These are phyloP conservation scores for Spicauda simplicius DNA, from an alignment of 2,888 invertebrate genomes.

Conservation along the genomic window DNA sequence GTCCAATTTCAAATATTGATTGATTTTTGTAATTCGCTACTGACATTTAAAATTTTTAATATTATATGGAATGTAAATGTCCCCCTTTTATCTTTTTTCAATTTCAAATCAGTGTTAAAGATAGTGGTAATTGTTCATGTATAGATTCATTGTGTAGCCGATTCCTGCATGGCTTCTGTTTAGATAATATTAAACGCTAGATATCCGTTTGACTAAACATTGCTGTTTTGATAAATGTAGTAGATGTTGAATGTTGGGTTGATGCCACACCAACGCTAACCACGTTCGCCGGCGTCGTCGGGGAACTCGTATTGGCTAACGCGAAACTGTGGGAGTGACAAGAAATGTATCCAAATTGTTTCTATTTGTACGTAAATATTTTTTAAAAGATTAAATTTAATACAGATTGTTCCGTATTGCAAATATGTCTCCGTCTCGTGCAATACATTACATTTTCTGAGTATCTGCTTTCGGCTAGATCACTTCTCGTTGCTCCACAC, in stretches of 20 bases:
- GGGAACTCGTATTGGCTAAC: not conserved
- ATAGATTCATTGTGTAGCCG: conserved; percentile 19
- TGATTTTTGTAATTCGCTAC: conserved; percentile 15
- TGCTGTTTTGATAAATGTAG: conserved; percentile 21
- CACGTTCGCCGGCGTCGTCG: not conserved
- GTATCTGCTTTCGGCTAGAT: not conserved
- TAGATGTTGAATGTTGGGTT: conserved; percentile 20
- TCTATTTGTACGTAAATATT: too few relatives aligned
- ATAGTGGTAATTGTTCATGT: conserved; percentile 9
- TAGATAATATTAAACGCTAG: conserved; percentile 10
- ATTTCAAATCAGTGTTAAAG: not conserved
- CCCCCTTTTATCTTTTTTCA: conserved; percentile 1
- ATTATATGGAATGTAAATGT: conserved; percentile 26
- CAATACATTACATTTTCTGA: not conserved
- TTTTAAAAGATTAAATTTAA: too few relatives aligned
- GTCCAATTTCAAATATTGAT: conserved; percentile 12
- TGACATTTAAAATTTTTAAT: not conserved
- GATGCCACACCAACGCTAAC: conserved; percentile 24
- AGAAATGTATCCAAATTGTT: not conserved
- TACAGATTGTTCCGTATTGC: too few relatives aligned
- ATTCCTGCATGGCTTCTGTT: conserved; percentile 24
- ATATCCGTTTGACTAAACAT: conserved; percentile 9
- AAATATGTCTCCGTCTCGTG: too few relatives aligned
- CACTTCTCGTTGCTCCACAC: not conserved
- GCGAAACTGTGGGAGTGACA: not conserved